A percentile compares a stretch with the other conserved stretches of the same genome.
These are phyloP conservation scores for Hippocampus kuda DNA, from an alignment of 2,797 vertebrate species.

Conservation along the genomic window DNA sequence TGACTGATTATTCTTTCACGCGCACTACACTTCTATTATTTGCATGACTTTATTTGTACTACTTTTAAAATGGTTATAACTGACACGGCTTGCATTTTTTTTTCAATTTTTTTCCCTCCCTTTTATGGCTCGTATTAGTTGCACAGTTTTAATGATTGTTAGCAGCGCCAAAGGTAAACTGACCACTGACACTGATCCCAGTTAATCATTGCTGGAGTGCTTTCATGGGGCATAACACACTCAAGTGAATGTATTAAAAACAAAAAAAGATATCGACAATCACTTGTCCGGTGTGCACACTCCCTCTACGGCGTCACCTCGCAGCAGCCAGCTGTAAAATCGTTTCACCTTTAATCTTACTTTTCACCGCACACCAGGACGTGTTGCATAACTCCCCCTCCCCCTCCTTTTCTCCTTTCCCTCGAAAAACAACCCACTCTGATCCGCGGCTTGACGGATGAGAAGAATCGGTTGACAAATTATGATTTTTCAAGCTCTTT, in stretches of 20 bases:
- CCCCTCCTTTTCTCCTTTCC: background rate
- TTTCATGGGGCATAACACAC: background rate
- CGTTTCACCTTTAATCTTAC: background rate
- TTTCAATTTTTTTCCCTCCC: too few relatives aligned
- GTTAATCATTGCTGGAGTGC: too few relatives aligned
- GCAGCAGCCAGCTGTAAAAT: background rate
- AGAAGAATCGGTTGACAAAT: background rate
- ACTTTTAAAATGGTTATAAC: background rate
- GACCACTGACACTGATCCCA: too few relatives aligned
- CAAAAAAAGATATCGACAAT: background rate
- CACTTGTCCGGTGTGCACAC: too few relatives aligned
- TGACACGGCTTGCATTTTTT: background rate
- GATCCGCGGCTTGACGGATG: background rate
- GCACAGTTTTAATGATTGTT: background rate
- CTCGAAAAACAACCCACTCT: background rate
- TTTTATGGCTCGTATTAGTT: background rate
- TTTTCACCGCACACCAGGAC: background rate
- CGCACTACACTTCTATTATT: too few relatives aligned
- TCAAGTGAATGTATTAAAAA: background rate
- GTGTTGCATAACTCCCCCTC: background rate
- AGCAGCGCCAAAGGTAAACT: background rate
- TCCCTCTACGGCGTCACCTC: background rate
- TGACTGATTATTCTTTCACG: too few relatives aligned
- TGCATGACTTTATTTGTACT: too few relatives aligned
- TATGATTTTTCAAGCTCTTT: constrained; percentile 44